These are phyloP conservation scores for Patella depressa DNA, from an alignment of 2,888 invertebrate genomes.

Conservation along the genomic window DNA sequence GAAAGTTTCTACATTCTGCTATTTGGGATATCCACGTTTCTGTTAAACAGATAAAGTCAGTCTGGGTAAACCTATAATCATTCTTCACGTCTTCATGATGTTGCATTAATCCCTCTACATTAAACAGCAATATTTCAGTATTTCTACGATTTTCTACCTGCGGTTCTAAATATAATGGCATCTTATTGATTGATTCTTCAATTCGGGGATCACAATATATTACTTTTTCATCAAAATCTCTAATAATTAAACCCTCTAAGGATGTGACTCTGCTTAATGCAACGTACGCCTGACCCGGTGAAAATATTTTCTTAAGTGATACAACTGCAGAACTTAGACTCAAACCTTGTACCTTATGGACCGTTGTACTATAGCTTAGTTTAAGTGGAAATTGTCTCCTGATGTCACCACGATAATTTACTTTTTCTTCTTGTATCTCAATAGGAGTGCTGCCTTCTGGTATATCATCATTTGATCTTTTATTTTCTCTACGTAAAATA, in stretches of 20 bases:
- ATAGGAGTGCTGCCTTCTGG: background rate
- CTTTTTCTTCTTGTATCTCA: slow-evolving; percentile 10
- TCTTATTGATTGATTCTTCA: slow-evolving; percentile 5
- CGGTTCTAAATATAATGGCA: slow-evolving; percentile 15
- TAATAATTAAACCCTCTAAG: slow-evolving; percentile 21
- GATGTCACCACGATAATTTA: background rate
- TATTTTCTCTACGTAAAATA: too few relatives aligned
- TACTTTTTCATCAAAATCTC: slow-evolving; percentile 21
- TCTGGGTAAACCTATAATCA: background rate
- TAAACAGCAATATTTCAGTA: background rate
- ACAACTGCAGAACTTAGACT: slow-evolving; percentile 24
- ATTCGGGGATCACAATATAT: slow-evolving; percentile 27
- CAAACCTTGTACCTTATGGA: slow-evolving; percentile 33
- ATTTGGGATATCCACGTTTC: background rate
- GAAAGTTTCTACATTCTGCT: background rate
- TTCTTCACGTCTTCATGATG: background rate
- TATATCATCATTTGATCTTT: background rate
- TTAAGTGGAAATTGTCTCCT: slow-evolving; percentile 22
- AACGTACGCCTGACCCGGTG: slow-evolving; percentile 32
- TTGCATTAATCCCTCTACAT: background rate
- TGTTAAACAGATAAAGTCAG: background rate
- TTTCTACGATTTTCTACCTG: background rate
- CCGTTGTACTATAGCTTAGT: slow-evolving; percentile 23
- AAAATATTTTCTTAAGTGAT: slow-evolving; percentile 25
- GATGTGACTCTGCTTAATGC: slow-evolving; percentile 31